phyloP scores from a whole-genome alignment of 2,888 invertebrate genomes.

The Ectemnius continuus region DNA sequence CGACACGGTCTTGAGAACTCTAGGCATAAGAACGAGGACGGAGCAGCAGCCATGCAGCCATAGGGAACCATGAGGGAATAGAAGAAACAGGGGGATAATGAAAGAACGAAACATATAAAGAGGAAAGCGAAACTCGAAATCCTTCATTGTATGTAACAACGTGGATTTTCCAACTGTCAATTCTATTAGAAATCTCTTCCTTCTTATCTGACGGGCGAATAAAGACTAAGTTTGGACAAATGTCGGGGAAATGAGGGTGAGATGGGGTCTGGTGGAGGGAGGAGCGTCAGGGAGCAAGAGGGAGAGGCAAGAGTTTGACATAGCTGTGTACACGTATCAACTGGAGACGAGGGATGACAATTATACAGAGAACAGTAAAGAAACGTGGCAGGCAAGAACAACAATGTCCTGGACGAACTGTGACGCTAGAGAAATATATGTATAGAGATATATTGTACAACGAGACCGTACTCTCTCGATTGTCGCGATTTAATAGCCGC shows the following conservation, averaged over 20 bases:
- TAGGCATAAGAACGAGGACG: conserved; percentile 49
- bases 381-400: conserved; percentile 61
- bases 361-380: conserved; percentile 62
- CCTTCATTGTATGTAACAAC: too few relatives aligned
- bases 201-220: too few relatives aligned
- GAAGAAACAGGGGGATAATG: conserved; percentile 17
- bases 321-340: conserved; percentile 61
- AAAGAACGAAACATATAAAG: neutral
- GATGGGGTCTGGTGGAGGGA: neutral
- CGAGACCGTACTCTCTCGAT: conserved; percentile 40
- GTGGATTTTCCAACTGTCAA: too few relatives aligned
- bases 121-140: too few relatives aligned
- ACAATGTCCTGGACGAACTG: conserved; percentile 61
- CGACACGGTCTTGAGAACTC: conserved; percentile 41
- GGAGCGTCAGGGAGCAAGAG: neutral
- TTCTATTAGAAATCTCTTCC: too few relatives aligned
- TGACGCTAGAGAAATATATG: conserved; percentile 35
- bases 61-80: conserved; percentile 13
- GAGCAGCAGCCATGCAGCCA: conserved; percentile 49
- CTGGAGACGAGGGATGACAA: conserved; percentile 48
- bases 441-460: conserved; percentile 37
- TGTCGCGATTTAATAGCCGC: conserved; percentile 32
- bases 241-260: neutral
- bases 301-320: conserved; percentile 51
- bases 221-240: neutral